phyloP scores from a whole-genome alignment of 2,888 invertebrate species.

The Ryuthela nishihirai region DNA sequence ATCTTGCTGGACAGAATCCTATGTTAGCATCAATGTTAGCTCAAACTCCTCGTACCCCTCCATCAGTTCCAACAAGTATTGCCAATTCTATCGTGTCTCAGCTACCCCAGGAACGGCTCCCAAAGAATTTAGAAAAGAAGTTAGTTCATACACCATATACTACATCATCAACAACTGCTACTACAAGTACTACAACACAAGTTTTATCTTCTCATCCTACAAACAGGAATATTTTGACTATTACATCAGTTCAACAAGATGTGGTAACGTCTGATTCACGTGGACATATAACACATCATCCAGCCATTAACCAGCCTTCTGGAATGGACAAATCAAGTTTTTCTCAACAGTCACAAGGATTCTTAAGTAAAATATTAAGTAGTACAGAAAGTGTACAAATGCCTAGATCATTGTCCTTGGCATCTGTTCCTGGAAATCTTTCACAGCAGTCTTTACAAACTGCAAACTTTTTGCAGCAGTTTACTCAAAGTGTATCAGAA shows the following conservation, averaged over 20 bases:
- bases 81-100: conserved; percentile 41
- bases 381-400: neutral
- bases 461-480: neutral
- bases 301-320: conserved; percentile 5
- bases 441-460: neutral
- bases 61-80: conserved; percentile 39
- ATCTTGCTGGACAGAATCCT: conserved; percentile 43
- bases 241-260: conserved; percentile 18
- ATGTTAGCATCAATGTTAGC: conserved; percentile 79
- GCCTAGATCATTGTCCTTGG: neutral
- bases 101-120: conserved; percentile 60
- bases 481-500: neutral
- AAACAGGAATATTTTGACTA: neutral
- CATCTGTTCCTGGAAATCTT: neutral
- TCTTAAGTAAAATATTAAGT: conserved; percentile 13
- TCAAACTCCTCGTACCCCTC: conserved; percentile 58
- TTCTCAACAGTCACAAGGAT: conserved; percentile 13
- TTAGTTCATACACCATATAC: conserved; percentile 42
- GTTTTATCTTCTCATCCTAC: neutral
- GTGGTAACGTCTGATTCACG: conserved; percentile 29
- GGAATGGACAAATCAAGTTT: too few relatives aligned
- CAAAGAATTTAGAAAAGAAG: conserved; percentile 47
- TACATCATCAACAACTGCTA: neutral
- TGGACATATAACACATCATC: conserved; percentile 23
- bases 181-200: conserved; percentile 8